Evolutionary conservation across 1,140 invertebrate species (phyloP).

Genomic region (Trichoplusia ni): DNA sequence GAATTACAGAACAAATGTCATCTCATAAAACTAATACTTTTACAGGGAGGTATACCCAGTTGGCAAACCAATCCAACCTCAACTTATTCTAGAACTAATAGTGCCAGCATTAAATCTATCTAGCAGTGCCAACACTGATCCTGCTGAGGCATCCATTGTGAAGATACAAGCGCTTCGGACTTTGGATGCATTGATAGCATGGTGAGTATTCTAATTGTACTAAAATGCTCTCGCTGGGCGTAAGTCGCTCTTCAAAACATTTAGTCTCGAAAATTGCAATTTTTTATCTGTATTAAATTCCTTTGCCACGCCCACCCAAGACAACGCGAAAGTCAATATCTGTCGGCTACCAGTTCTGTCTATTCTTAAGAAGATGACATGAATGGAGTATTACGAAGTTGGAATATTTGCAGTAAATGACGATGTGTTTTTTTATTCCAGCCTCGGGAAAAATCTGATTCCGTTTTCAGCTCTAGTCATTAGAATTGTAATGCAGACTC

Average conservation of each 20-base stretch:
- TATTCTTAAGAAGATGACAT: too few relatives aligned
- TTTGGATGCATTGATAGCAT: conserved; percentile 62
- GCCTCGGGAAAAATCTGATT: conserved; percentile 62
- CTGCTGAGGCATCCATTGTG: conserved; percentile 37
- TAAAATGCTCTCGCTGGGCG: too few relatives aligned
- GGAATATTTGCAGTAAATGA: neutral
- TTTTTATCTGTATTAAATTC: too few relatives aligned
- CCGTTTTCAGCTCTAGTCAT: conserved; percentile 63
- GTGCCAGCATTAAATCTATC: conserved; percentile 56
- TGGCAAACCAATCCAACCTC: conserved; percentile 63
- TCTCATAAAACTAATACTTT: neutral
- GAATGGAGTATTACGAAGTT: too few relatives aligned
- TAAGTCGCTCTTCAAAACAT: too few relatives aligned
- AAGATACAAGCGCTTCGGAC: conserved; percentile 64
- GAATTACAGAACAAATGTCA: neutral
- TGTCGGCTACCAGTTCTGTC: too few relatives aligned
- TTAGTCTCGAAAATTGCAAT: too few relatives aligned
- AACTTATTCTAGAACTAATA: conserved; percentile 57
- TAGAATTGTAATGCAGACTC: conserved; percentile 62
- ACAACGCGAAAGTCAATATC: too few relatives aligned
- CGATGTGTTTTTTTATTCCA: conserved; percentile 43
- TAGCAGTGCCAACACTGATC: conserved; percentile 32
- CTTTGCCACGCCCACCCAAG: too few relatives aligned
- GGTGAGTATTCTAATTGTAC: conserved; percentile 46
- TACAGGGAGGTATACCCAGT: conserved; percentile 67